phyloP scores from a whole-genome alignment of 2,797 vertebrate species.

The Tragelaphus oryx region DNA sequence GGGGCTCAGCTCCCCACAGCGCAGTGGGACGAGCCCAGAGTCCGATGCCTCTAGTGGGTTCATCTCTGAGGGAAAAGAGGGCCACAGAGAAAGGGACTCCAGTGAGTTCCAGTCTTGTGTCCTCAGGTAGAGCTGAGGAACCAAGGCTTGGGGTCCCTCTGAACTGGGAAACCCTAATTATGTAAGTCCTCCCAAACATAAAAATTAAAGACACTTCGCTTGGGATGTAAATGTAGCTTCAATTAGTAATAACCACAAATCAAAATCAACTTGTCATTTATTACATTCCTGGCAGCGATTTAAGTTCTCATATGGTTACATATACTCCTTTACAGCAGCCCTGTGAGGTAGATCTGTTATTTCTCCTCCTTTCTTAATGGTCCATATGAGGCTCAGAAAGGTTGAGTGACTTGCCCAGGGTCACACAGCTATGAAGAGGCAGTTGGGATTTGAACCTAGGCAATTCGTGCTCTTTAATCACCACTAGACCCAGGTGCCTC shows the following conservation, averaged over 20 bases:
- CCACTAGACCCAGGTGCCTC: neutral
- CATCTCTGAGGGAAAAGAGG: conserved; percentile 64
- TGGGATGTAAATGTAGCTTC: neutral
- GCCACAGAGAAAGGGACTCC: conserved; percentile 11
- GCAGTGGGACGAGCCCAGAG: conserved; percentile 30
- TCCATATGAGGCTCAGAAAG: neutral
- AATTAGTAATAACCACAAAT: neutral
- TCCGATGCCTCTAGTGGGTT: neutral
- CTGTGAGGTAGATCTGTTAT: neutral
- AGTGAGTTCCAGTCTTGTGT: conserved; percentile 19
- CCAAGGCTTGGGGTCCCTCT: neutral
- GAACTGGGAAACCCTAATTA: neutral
- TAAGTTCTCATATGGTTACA: neutral
- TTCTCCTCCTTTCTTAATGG: neutral
- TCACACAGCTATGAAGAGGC: neutral
- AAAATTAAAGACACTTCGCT: neutral
- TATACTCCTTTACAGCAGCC: neutral
- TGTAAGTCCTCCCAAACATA: neutral
- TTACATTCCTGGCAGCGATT: neutral
- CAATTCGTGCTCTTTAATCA: neutral
- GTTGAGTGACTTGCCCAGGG: neutral
- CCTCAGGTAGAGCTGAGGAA: neutral
- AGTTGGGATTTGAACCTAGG: neutral
- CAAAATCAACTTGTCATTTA: neutral
- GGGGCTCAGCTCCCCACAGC: conserved; percentile 62